Evolutionary conservation across 2,888 invertebrate species (phyloP), one percentile per base, ranked within the genome.

Genomic region (Nymphalis polychloros): DNA sequence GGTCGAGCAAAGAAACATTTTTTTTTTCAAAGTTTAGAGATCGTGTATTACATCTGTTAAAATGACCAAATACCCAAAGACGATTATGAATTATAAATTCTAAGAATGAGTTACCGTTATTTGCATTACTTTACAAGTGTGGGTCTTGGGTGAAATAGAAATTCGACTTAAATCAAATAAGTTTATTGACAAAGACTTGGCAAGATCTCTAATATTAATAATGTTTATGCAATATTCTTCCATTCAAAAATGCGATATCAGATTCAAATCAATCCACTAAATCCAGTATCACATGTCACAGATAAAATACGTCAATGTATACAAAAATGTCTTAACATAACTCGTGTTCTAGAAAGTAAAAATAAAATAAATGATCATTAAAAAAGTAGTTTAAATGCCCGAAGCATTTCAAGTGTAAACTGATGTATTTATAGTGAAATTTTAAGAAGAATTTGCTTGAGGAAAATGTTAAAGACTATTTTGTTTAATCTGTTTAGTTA

Each of bases 51-150:
- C 27, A 1, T 10, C 10, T 10, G 8, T 2, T 10, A 41, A 41
- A 41, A 41, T 41, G 35, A 2, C 10, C 35, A 41, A 10, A 41
- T 41, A 8, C 2, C 35, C 10, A 41, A 10, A 41, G 35, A 0
- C 10, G 19, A 20, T 23, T 23, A 2, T 16, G 53, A 8, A 13
- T 57, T 16, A 66, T 52, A 49, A 48, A 57, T 57, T 55, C 47
- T 52, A 27, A 49, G 59, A 59, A 64, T 53, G 10, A 65, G 6
- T 46, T 65, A 52, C 57, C 57, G 57, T 52, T 69, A 59, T 66
- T 52, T 59, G 47, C 35, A n/a, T 52, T 20, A 48, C 20, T 50
- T n/a, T 47, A 53, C 4, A 16, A 53, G 17, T 53, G 7, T 16
- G 4, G 8, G 6, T 17, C n/a, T 31, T 17, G 27, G 23, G 64